Evolutionary conservation across 2,113 vertebrate species (phyloP), one percentile per base, ranked within the genome.

Genomic region (Caranx melampygus): DNA sequence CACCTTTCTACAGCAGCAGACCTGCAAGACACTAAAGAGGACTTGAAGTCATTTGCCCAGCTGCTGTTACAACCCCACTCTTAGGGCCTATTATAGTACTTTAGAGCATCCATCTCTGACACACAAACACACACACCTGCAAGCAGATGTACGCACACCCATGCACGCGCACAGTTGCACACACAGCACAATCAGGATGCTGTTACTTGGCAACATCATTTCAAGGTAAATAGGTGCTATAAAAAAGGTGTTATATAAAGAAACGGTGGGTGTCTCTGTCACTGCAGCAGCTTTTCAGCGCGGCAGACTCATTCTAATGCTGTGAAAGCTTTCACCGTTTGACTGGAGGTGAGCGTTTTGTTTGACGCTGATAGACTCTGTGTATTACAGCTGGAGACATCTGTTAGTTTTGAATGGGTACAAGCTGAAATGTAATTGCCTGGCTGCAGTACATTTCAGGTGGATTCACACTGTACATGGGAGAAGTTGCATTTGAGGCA

Each of bases 141-240:
- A 49, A 35, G 1, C 51, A 34, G 7, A 26, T 42, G 16, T 4
- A 44, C 4, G 2, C 33, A 55, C 37, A 61, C 44, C 15, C 59
- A 33, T 75, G 31, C 42, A 81, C 52, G 11, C 65, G n/a, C 75
- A 26, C 62, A 31, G 54, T 16, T 57, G 52, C 59, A 54, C 81
- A 59, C 62, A 14, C 67, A 40, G 31, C 79, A 86, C 59, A 70
- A 67, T 69, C 74, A 59, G 72, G 81, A 84, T 84, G 84, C 78
- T 87, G 91, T 90, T 91, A 89, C 91, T 84, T 90, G 91, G 90
- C 91, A 92, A 91, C 90, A 85, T 86, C 76, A 64, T 91, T 84
- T 86, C 85, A 89, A 91, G 91, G 90, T 91, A 85, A 88, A 86
- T 85, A 87, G 75, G 66, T 83, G 81, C 89, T 87, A 81, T 78